Evolutionary conservation across 2,888 invertebrate genomes (phyloP), one percentile per base, ranked within the genome.

Genomic region (Phania funesta): DNA sequence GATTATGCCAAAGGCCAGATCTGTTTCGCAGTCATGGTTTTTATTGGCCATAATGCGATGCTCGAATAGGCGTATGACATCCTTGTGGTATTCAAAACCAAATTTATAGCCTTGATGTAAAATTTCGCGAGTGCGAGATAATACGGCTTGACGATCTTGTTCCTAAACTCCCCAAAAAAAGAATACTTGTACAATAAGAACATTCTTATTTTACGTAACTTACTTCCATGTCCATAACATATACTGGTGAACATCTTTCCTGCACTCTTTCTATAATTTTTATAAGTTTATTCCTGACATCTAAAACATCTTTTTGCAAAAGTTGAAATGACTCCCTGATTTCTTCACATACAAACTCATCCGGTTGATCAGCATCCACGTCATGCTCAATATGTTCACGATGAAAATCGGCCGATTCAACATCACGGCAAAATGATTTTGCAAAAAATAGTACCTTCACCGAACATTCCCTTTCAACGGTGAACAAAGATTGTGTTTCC

Each of bases 51-150:
- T 89, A 5, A 92, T 92, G 20, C 89, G 89, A 70, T 90, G 90
- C 84, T 91, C 91, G 74, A 93, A 92, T 60, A 93, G 88, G 0
- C 93, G 90, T 13, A 91, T 91, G 4, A 93, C 91, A 84, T 93
- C 93, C 82, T 92, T 93, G 86, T 93, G 92, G 62, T 91, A 91
- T 86, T 98, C 98, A 89, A 98, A 98, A 11, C 97, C 97, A 88
- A 97, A 96, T 89, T 95, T 95, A 91, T 95, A 98, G 67, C 96
- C 95, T 90, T 97, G 96, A 91, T 97, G 95, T 83, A 98, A 91
- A 62, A 95, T 95, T 89, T 96, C 96, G 3, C 95, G 92, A 38
- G 94, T 94, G 54, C 95, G 92, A 7, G 94, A 93, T 48, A 93
- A 91, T 13, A 96, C 91, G 5, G 94, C 92, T 60, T 90, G 90